Conservation (phyloP, 2,113 vertebrate species). For the Crotophaga sulcirostris region DNA sequence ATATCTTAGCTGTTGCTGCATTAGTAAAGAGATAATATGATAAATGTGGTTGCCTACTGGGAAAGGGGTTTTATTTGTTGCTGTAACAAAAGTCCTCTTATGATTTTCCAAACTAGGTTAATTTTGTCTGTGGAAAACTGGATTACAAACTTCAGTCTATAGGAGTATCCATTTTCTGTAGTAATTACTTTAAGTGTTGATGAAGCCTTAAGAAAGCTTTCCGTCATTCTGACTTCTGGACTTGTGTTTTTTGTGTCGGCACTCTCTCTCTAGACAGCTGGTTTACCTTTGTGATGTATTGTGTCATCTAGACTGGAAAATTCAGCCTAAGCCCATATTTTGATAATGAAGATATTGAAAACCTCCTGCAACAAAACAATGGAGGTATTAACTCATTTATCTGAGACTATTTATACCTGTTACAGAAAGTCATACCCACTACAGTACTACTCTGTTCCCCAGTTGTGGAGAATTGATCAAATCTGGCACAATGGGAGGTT, state of each 20-base stretch:
- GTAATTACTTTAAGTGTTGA: background rate
- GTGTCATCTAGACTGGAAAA: background rate
- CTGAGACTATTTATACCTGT: background rate
- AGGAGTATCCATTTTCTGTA: background rate
- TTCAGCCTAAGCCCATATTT: background rate
- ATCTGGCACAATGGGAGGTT: background rate
- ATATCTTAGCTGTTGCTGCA: background rate
- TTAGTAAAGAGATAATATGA: background rate
- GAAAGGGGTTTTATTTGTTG: background rate
- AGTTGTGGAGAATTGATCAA: background rate
- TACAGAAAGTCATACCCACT: background rate
- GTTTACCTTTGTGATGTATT: background rate
- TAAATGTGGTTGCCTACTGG: background rate
- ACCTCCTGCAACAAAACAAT: background rate
- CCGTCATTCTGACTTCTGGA: background rate
- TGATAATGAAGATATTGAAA: background rate
- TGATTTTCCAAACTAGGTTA: background rate
- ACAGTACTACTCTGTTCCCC: rapidly evolving
- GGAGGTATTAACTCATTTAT: background rate
- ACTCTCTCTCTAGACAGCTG: background rate
- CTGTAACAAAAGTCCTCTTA: background rate
- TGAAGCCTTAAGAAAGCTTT: background rate
- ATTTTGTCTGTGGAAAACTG: background rate
- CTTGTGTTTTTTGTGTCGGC: background rate
- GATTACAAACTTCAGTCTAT: too few relatives aligned